Evolutionary conservation across 2,113 vertebrate genomes (phyloP).

Genomic region (Guaruba guarouba): DNA sequence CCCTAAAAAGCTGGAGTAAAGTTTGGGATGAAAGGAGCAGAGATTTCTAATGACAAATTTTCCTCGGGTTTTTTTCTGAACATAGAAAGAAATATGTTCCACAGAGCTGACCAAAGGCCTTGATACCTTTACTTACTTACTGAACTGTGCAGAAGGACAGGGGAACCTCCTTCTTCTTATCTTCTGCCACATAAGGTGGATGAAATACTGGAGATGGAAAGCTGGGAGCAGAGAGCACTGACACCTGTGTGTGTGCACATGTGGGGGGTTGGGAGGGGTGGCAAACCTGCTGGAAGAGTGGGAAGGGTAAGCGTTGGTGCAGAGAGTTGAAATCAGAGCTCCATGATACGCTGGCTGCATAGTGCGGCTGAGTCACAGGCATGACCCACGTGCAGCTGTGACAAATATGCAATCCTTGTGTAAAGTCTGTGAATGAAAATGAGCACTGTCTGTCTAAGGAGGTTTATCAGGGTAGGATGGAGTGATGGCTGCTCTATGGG

Average conservation of each 20-base stretch:
- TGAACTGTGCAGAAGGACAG: neutral
- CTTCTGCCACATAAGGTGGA: neutral
- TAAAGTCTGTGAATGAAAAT: neutral
- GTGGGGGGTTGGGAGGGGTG: fast-evolving
- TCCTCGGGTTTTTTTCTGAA: neutral
- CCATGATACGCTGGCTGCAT: fast-evolving
- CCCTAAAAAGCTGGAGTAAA: neutral
- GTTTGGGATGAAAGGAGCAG: neutral
- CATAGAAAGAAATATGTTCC: neutral
- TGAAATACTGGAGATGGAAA: neutral
- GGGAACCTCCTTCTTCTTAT: neutral
- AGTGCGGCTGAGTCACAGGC: neutral
- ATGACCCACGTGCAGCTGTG: neutral
- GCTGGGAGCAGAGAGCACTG: neutral
- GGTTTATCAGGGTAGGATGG: neutral
- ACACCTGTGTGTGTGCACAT: fast-evolving
- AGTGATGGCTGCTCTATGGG: neutral
- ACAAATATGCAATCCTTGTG: neutral
- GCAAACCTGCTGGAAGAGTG: neutral
- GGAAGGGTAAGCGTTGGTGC: neutral
- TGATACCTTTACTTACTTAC: neutral
- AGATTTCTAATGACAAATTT: neutral
- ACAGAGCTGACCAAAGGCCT: neutral
- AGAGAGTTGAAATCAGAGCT: neutral
- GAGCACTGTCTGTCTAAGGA: neutral